Conservation (phyloP, 2,797 vertebrate genomes). For the Pangasius macronema region DNA sequence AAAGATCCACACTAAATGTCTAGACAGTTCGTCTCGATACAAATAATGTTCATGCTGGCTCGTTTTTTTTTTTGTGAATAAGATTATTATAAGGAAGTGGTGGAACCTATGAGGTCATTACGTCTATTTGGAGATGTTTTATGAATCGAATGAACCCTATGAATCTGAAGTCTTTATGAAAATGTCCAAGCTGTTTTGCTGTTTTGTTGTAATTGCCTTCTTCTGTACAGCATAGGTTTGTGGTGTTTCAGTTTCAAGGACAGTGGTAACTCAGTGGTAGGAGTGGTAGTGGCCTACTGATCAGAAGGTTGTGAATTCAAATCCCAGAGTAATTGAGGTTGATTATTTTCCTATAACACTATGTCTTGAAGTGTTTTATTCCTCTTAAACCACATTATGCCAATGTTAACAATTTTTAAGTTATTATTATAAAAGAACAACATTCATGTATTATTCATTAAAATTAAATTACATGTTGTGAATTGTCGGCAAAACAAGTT, state of each 20-base stretch:
- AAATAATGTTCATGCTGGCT: neutral
- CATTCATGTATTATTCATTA: neutral
- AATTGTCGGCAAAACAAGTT: neutral
- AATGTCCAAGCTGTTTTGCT: neutral
- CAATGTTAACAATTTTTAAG: neutral
- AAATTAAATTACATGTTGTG: neutral
- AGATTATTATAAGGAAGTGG: neutral
- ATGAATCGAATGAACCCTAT: neutral
- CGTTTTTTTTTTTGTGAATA: neutral
- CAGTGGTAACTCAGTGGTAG: no score
- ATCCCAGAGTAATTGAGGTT: no score
- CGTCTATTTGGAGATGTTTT: neutral
- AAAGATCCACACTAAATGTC: no score
- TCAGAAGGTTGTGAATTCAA: no score
- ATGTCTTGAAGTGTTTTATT: neutral
- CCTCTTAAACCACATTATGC: neutral
- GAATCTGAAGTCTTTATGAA: neutral
- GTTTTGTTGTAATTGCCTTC: neutral
- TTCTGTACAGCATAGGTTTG: neutral
- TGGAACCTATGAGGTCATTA: neutral
- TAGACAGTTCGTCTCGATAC: no score
- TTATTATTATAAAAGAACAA: neutral
- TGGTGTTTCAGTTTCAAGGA: neutral
- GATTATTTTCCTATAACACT: neutral
- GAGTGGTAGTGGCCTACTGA: no score